These are phyloP conservation scores for Ictalurus punctatus DNA, from an alignment of 2,113 vertebrate genomes.

Conservation along the genomic window DNA sequence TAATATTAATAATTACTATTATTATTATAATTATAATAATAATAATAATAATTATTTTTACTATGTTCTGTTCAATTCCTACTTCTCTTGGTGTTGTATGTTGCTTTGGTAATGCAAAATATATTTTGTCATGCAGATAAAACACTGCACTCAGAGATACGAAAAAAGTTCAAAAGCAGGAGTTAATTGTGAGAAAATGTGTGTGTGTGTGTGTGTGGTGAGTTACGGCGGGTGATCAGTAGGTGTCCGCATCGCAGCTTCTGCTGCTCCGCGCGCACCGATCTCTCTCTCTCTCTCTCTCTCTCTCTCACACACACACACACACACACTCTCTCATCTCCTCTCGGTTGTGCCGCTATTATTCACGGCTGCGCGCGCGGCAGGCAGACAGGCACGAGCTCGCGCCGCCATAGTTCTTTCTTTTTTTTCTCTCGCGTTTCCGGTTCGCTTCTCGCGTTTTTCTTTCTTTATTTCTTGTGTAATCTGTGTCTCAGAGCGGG, in stretches of 20 bases:
- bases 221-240: slow-evolving; percentile 68
- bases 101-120: too few relatives aligned
- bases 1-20: too few relatives aligned
- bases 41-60: too few relatives aligned
- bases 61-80: too few relatives aligned
- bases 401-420: slow-evolving; percentile 2
- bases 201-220: background rate
- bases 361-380: slow-evolving; percentile 1
- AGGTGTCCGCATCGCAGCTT: slow-evolving; percentile 88
- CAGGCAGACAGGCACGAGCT: background rate
- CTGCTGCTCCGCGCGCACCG: slow-evolving; percentile 81
- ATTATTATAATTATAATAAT: too few relatives aligned
- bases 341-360: background rate
- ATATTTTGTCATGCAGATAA: too few relatives aligned
- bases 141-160: too few relatives aligned
- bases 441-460: background rate
- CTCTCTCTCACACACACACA: background rate
- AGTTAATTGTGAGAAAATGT: background rate
- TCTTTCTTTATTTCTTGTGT: background rate
- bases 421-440: background rate
- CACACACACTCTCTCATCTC: background rate
- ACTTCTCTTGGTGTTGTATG: too few relatives aligned
- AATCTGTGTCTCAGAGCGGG: background rate
- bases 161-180: background rate
- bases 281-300: too few relatives aligned